A percentile compares a stretch with the other conserved stretches of the same genome.
These are phyloP conservation scores for Pangasius mekongensis DNA, from an alignment of 2,797 vertebrate genomes.

Conservation along the genomic window DNA sequence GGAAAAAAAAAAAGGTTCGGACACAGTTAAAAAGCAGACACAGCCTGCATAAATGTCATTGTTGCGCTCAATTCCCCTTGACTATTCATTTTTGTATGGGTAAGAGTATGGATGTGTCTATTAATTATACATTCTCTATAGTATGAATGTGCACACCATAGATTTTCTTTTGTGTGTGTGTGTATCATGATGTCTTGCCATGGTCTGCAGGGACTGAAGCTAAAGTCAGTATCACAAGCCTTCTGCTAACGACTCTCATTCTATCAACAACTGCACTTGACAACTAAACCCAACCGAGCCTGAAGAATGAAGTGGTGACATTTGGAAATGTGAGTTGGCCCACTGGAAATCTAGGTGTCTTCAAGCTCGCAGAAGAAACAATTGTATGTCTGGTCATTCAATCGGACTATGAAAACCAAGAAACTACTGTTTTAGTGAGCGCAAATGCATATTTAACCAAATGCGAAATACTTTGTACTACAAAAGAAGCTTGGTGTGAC, in stretches of 20 bases:
- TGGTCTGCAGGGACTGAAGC: conserved; percentile 55
- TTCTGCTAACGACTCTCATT: conserved; percentile 13
- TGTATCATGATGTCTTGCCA: conserved; percentile 37
- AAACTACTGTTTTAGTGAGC: not conserved
- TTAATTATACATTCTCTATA: conserved; percentile 38
- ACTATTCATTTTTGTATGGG: conserved; percentile 39
- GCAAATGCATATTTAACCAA: conserved; percentile 46
- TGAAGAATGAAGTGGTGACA: conserved; percentile 13
- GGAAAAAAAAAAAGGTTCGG: not conserved
- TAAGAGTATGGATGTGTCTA: conserved; percentile 41
- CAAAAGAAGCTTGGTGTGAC: conserved; percentile 27
- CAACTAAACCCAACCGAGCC: not conserved
- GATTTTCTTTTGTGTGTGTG: conserved; percentile 10
- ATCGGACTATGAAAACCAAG: not conserved
- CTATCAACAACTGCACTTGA: conserved; percentile 4
- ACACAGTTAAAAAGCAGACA: conserved; percentile 31
- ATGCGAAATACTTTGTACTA: conserved; percentile 29
- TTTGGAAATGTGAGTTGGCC: conserved; percentile 16
- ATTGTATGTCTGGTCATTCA: conserved; percentile 20
- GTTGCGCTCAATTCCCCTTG: conserved; percentile 34
- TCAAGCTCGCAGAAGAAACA: not conserved
- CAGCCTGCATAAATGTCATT: conserved; percentile 74
- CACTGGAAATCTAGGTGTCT: conserved; percentile 10
- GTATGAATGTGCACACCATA: conserved; percentile 29
- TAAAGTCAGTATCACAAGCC: conserved; percentile 35